Conservation (phyloP, 2,888 invertebrate species). For the Drepana falcataria region DNA sequence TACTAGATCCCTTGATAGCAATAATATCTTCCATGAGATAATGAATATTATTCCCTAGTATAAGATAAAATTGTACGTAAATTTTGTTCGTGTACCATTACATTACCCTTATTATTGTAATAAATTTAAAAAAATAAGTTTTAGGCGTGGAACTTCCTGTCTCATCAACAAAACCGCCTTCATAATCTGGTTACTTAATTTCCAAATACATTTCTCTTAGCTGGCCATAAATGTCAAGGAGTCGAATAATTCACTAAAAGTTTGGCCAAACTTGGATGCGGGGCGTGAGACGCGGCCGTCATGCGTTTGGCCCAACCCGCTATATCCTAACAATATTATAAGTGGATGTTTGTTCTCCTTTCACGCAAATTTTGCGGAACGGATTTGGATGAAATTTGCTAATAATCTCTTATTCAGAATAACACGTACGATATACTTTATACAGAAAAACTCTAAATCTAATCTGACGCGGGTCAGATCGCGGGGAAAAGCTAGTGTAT, state of each 20-base stretch:
- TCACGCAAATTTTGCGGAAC: no score
- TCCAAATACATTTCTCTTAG: conserved; percentile 62
- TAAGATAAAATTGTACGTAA: background rate
- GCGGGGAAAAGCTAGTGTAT: conserved; percentile 26
- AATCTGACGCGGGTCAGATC: no score
- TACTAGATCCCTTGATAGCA: no score
- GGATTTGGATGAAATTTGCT: no score
- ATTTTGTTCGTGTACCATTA: conserved; percentile 21
- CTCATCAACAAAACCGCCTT: conserved; percentile 58
- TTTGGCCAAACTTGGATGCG: conserved; percentile 37
- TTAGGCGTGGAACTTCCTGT: conserved; percentile 51
- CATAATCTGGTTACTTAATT: conserved; percentile 66
- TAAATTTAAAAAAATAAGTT: conserved; percentile 65
- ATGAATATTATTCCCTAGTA: background rate
- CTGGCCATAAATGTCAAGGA: conserved; percentile 61
- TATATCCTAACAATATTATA: conserved; percentile 8
- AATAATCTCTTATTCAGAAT: no score
- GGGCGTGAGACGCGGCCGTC: conserved; percentile 16
- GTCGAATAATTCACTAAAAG: conserved; percentile 53
- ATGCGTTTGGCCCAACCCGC: conserved; percentile 14
- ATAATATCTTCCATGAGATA: no score
- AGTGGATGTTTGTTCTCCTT: no score
- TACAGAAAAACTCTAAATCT: no score
- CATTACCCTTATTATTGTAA: conserved; percentile 54
- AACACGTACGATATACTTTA: no score